Evolutionary conservation across 2,888 invertebrate genomes (phyloP), one percentile per base, ranked within the genome.

Genomic region (Thecophora atra): DNA sequence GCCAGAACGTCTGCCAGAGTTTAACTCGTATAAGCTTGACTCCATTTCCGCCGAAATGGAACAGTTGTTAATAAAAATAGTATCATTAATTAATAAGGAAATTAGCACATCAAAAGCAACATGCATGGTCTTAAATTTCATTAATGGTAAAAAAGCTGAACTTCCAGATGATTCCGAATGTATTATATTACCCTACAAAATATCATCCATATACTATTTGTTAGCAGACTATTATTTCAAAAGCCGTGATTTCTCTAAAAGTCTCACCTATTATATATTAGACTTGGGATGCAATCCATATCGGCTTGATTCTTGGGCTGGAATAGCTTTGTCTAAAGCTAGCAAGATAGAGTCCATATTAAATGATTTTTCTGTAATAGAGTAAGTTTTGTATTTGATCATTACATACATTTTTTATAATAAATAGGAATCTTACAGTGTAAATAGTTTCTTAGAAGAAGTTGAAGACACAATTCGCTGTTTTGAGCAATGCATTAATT

Each of bases 141-240:
- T 94, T 51, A 89, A 91, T 79, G 93, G 92, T 0, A 85, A 87
- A 17, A 87, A 85, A 60, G 87, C 89, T 2, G 88, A 88, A 67
- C 82, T 90, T 74, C 91, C 92, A 0, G 81, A 80, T 2, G 85
- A 89, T n/a, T 87, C 87, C 37, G 86, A 88, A 70, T 88, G 88
- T 51, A 86, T 87, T 71, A 81, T 88, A 6, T 79, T 91, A 63
- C 91, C 91, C 0, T 88, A 88, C 76, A 89, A 90, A 83, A 89
- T 92, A 80, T 89, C 90, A 51, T 92, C 93, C 69, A 91, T 96
- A 72, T 98, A 94, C 84, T 98, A 96, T 83, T 88, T 98, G n/a
- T 87, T 98, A 28, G 98, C 93, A 0, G 98, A 98, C 87, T 95
- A 93, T 86, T 93, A 96, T 86, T 96, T 97, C 81, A 98, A 98